Base-by-base conservation (phyloP, 64 coral and sea anemone genomes). In the Astreopora myriophthalma region DNA sequence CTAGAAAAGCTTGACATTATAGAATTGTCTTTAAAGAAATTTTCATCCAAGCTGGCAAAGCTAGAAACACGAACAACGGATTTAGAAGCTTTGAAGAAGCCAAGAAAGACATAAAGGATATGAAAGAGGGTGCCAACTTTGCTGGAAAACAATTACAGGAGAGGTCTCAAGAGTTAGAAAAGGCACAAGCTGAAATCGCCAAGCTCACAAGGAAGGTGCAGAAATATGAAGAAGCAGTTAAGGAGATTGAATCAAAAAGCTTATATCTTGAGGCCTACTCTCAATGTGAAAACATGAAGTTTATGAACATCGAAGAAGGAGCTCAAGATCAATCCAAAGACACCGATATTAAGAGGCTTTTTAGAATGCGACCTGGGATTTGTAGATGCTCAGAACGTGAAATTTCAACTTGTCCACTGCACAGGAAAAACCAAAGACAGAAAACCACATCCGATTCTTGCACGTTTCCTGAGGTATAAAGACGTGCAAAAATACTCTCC, bases 261-360 rank as follows among this genome's bases (percentile, higher is more conserved):
- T 75, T 81, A 2, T 80, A 90, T 33, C 31, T 91, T 51, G 26
- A 78, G 27, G 25, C 46, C 5, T 52, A 49, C 20, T 57, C 75
- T 31, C 11, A 27, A 29, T 5, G 77, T 26, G 77, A 91, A 31
- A 91, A 91, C n/a, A 71, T 70, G 1, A 48, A 40, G 67, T 80
- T 91, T 71, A 31, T 82, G 7, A 80, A 80, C 28, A 90, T 90
- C 38, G 10, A 11, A 2, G 67, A 32, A 31, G 67, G 61, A 39
- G 25, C 34, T 25, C 14, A 10, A 9, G 55, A 20, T 9, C 7
- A 11, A 8, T 17, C 5, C 12, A 60, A 90, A 71, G 31, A 81
- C 36, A 33, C 37, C 11, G 74, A 90, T 25, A 36, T 26, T 76
- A 20, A 74, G 86, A 76, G 7, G 25, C 13, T 89, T 89, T 20